A percentile compares a stretch with the other conserved stretches of the same genome.
Conservation (phyloP, 30 jellyfish, hydroid and myxozoan genomes). For the Rhopilema esculentum region DNA sequence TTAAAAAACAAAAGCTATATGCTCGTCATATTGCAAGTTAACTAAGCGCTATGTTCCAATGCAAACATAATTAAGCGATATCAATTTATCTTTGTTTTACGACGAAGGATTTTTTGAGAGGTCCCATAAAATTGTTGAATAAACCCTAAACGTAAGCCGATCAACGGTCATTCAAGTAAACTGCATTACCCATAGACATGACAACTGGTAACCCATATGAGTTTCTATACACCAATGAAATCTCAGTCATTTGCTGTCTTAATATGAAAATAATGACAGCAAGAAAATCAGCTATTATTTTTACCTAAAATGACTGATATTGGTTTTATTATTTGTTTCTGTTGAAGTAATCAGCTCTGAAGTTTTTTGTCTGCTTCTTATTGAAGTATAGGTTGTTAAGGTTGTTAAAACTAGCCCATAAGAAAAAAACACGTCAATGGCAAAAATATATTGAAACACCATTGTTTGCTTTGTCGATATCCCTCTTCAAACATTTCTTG, state of each 20-base stretch:
- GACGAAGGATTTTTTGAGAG: neutral
- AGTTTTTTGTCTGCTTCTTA: neutral
- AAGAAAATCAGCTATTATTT: neutral
- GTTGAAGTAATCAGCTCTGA: neutral
- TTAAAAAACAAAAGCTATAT: neutral
- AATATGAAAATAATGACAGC: neutral
- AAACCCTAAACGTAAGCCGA: neutral
- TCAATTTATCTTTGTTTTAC: neutral
- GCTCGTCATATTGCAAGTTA: neutral
- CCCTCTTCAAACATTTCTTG: slow-evolving; percentile 51
- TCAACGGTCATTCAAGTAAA: neutral
- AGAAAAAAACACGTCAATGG: neutral
- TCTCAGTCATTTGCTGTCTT: neutral
- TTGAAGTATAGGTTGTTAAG: neutral
- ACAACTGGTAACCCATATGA: neutral
- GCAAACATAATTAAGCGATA: neutral
- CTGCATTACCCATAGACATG: neutral
- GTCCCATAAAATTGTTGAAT: neutral
- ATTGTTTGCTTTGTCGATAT: slow-evolving; percentile 13
- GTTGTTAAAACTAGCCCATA: neutral
- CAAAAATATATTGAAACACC: slow-evolving; percentile 33
- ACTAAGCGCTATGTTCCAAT: neutral
- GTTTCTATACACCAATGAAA: neutral
- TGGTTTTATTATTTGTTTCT: neutral
- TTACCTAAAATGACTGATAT: neutral